Base-by-base conservation (phyloP, 2,888 invertebrate genomes). In the Cyclophora punctaria region DNA sequence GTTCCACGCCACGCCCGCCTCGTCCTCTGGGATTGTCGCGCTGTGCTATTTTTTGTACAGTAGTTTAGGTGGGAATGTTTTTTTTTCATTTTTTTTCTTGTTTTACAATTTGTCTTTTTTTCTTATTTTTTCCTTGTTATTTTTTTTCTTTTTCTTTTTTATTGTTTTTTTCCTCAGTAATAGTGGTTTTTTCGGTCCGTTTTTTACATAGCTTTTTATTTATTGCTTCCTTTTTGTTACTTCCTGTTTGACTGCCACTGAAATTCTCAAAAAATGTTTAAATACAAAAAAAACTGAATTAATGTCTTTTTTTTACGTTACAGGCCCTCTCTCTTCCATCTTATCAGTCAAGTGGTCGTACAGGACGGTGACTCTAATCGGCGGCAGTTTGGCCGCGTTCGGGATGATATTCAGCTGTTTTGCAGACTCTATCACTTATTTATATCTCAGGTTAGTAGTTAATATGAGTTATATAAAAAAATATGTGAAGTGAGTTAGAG, bases 21-120 rank as follows among this genome's bases (percentile, higher is more conserved):
- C 92, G 5, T 94, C 95, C 0, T 92, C 95, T 0, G 95, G 95
- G 89, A 95, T 96, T 62, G 95, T 95, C n/a, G 95, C 96, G 0
- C 78, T 96, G 4, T 96, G 96, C 70, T 96, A 96, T 75, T 96
- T 96, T 77, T 89, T 96, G 3, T 96, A 96, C 89, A 96, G 95
- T 78, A 96, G 96, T 60, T 89, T 96, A 72, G 96, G 96, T 95
- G 20, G 20, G 20, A 20, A 20, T 20, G 20, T 20, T 20, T 20
- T 20, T 20, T 20, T 20, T 20, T 20, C 2, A 1, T 20, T 20
- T 20, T 20, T 20, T 20, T 20, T 20, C 20, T 20, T 20, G 20
- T 20, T 20, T 20, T 20, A 1, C 1, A 20, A 20, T n/a, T n/a
- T 20, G 20, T 20, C 20, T 20, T 20, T 1, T 20, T 20, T 20